Evolutionary conservation across 2,888 invertebrate species (phyloP), one percentile per base, ranked within the genome.

Genomic region (Eretmocerus hayati): DNA sequence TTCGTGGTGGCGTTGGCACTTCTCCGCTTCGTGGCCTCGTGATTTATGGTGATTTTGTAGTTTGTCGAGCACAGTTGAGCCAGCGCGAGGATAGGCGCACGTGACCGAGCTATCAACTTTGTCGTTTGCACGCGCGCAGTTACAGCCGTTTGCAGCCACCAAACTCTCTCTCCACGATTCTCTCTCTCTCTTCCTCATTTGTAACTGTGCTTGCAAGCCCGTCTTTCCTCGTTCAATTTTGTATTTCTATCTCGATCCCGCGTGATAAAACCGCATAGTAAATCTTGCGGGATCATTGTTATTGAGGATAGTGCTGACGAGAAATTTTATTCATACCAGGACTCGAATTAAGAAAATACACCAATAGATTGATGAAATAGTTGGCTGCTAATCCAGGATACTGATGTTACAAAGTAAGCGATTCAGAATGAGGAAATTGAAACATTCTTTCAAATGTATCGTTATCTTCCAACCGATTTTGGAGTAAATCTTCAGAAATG

Each of bases 41-140:
- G 60, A 62, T 62, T 62, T 62, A 60, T 61, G 57, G 53, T 49
- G 56, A 56, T 55, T 58, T 46, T 49, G 57, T 53, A 43, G 50
- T 54, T 44, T 50, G 52, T 52, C 55, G 52, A 49, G 48, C 53
- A 53, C 19, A 42, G 38, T 36, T n/a, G n/a, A n/a, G n/a, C n/a
- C n/a, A n/a, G n/a, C 55, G 23, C 41, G 55, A 49, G 58, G 55
- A 61, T 58, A 48, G 52, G 36, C 44, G 58, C 59, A 61, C 63
- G 63, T 63, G 63, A 62, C 62, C 57, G 41, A 58, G 50, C 58
- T 59, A 60, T 61, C 60, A 60, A 61, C 42, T 46, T 42, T 31
- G 49, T 44, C 42, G 30, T 36, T 44, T 19, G 49, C 35, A 36
- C 46, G 23, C 40, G 31, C 39, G 35, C 35, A 33, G 23, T 13